A percentile compares a stretch with the other conserved stretches of the same genome.
Conservation (phyloP, 1,140 invertebrate species). For the Zaprionus inermis region DNA sequence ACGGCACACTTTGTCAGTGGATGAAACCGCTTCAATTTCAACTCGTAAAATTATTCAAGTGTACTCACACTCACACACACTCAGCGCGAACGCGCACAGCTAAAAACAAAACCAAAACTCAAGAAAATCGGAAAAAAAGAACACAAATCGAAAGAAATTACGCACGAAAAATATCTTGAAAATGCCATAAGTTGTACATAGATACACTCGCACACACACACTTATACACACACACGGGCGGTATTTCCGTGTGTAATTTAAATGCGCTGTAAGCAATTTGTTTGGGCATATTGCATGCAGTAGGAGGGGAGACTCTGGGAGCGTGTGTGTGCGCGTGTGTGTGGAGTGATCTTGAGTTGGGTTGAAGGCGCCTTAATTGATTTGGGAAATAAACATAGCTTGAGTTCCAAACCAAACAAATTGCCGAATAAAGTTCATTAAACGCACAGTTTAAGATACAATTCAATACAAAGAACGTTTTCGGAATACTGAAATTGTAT, state of each 20-base stretch:
- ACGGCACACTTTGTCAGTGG: constrained; percentile 41
- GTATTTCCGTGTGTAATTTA: constrained; percentile 63
- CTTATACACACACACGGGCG: constrained; percentile 37
- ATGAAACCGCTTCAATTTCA: constrained; percentile 51
- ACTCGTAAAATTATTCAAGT: constrained; percentile 74
- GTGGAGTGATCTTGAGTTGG: constrained; percentile 6
- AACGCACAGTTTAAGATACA: not conserved
- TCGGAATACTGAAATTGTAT: not conserved
- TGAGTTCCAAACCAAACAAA: constrained; percentile 24
- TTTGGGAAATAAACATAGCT: constrained; percentile 25
- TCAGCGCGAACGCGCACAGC: constrained; percentile 19
- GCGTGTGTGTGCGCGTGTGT: no score
- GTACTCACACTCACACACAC: constrained; percentile 41
- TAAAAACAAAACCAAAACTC: constrained; percentile 31
- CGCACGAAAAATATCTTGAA: constrained; percentile 80
- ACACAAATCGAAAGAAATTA: constrained; percentile 73
- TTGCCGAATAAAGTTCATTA: not conserved
- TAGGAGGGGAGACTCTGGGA: not conserved
- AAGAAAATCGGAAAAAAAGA: constrained; percentile 14
- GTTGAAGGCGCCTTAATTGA: constrained; percentile 27
- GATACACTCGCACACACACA: constrained; percentile 14
- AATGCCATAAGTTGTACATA: constrained; percentile 75
- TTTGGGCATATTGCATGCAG: constrained; percentile 60
- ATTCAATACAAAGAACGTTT: not conserved
- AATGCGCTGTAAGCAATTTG: constrained; percentile 62